Conservation (phyloP, 1,140 invertebrate genomes). For the Leptonema lineaticorne region DNA sequence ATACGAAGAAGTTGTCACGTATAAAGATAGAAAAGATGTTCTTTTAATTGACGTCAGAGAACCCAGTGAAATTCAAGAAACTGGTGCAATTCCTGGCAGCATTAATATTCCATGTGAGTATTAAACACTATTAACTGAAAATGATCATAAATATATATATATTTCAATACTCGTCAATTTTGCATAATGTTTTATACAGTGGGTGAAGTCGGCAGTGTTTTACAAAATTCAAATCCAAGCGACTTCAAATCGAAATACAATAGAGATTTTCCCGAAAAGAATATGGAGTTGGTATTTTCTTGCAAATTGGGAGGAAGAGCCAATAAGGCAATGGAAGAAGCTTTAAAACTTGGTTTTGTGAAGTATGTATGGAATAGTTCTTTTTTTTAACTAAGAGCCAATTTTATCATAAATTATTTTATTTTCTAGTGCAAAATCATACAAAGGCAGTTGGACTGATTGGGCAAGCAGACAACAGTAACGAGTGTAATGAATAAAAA, state of each 20-base stretch:
- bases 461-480: constrained; percentile 56
- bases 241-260: constrained; percentile 54
- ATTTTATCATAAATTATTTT: neutral
- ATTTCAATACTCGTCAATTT: constrained; percentile 4
- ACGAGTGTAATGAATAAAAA: too few relatives aligned
- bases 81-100: constrained; percentile 65
- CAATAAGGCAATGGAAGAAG: constrained; percentile 54
- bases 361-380: constrained; percentile 48
- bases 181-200: constrained; percentile 48
- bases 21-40: constrained; percentile 48
- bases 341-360: constrained; percentile 53
- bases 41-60: constrained; percentile 69
- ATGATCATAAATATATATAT: neutral
- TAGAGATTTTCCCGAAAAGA: constrained; percentile 51
- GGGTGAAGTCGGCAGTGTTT: constrained; percentile 49
- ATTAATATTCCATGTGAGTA: constrained; percentile 69
- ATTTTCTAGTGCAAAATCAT: constrained; percentile 75
- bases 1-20: constrained; percentile 49
- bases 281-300: constrained; percentile 57
- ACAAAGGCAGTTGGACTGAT: constrained; percentile 88
- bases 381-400: neutral
- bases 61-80: constrained; percentile 63
- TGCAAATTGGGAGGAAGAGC: constrained; percentile 58
- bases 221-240: constrained; percentile 51
- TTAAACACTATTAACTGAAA: too few relatives aligned